Conservation (phyloP, 1,140 invertebrate species). For the Dendrolimus kikuchii region DNA sequence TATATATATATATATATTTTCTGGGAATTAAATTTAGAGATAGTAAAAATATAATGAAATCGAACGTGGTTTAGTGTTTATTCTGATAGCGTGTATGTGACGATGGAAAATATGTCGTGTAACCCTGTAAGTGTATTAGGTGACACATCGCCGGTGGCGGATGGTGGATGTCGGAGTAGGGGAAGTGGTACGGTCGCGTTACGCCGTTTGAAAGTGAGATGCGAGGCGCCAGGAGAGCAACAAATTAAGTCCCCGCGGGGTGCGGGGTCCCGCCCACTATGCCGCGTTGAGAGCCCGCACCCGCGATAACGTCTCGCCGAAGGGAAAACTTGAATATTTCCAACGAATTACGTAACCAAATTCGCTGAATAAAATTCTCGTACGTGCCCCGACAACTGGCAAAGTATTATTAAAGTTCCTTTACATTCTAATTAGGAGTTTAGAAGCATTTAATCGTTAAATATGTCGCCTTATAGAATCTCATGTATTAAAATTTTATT, state of each 20-base stretch:
- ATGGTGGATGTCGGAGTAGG: conserved; percentile 15
- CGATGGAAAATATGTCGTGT: conserved; percentile 35
- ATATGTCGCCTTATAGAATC: conserved; percentile 12
- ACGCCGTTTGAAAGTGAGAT: conserved; percentile 69
- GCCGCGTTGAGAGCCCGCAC: conserved; percentile 46
- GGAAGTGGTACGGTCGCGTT: conserved; percentile 60
- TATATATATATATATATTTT: too few relatives aligned
- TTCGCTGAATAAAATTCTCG: conserved; percentile 56
- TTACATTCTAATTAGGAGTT: conserved; percentile 45
- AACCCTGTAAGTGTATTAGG: conserved; percentile 22
- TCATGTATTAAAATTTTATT: background rate
- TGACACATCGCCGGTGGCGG: conserved; percentile 2
- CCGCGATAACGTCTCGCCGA: conserved; percentile 62
- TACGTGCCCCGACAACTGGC: conserved; percentile 42
- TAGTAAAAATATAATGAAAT: too few relatives aligned
- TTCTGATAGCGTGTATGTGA: conserved; percentile 1
- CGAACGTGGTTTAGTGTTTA: background rate
- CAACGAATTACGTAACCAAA: conserved; percentile 62
- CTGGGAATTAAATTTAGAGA: too few relatives aligned
- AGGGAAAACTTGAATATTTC: conserved; percentile 65
- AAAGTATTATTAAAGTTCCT: conserved; percentile 42
- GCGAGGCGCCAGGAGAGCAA: conserved; percentile 69
- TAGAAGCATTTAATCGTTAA: conserved; percentile 25
- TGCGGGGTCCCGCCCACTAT: conserved; percentile 37
- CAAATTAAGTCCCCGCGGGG: conserved; percentile 68